Evolutionary conservation across 2,113 vertebrate species (phyloP).

Genomic region (Dissostichus mawsoni): DNA sequence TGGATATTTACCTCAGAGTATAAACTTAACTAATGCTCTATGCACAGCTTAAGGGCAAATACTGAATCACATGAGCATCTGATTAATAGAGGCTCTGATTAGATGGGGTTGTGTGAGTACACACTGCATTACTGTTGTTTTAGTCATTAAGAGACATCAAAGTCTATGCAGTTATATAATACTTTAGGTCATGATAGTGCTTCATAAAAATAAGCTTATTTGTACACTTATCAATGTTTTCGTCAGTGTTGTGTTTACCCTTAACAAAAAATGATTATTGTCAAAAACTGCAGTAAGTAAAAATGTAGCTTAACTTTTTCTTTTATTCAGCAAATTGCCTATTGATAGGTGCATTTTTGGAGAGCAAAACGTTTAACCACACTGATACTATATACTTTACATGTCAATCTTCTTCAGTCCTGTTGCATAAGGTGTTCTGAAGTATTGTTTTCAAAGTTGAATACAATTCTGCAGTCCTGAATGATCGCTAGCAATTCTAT

Average conservation of each 20-base stretch:
- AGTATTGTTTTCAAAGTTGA: background rate
- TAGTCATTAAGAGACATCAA: too few species aligned
- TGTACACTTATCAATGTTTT: background rate
- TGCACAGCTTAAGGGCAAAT: background rate
- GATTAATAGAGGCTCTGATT: background rate
- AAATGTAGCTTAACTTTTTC: too few species aligned
- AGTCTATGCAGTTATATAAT: background rate
- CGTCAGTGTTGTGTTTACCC: background rate
- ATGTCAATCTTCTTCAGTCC: background rate
- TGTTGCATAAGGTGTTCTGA: background rate
- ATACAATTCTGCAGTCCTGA: background rate
- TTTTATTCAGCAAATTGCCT: background rate
- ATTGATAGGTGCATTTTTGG: background rate
- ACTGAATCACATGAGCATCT: constrained; percentile 17
- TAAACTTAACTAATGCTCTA: background rate
- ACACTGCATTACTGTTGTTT: too few species aligned
- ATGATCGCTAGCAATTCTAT: background rate
- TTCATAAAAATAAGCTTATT: background rate
- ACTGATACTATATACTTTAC: background rate
- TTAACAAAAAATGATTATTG: background rate
- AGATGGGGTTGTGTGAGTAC: background rate
- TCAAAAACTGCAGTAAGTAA: background rate
- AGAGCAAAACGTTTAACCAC: background rate
- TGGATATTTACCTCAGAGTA: constrained; percentile 15
- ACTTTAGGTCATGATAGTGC: background rate